phyloP scores from a whole-genome alignment of 2,113 vertebrate genomes.

The Labeo rohita region DNA sequence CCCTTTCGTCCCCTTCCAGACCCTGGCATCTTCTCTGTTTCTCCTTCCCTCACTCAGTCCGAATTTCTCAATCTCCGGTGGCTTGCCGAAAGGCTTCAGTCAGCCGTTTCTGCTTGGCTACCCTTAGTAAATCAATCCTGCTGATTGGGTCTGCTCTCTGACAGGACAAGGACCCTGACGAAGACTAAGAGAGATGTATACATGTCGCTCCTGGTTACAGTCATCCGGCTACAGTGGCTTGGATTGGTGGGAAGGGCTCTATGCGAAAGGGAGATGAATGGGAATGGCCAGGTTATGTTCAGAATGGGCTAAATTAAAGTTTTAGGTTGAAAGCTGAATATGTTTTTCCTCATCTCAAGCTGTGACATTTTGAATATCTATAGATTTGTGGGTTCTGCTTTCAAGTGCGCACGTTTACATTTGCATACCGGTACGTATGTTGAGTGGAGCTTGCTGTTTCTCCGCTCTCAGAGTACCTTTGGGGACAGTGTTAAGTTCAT shows the following conservation, averaged over 20 bases:
- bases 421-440: conserved; percentile 28
- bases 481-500: conserved; percentile 58
- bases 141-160: conserved; percentile 73
- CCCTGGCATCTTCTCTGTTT: background rate
- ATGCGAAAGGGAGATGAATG: conserved; percentile 21
- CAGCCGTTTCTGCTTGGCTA: conserved; percentile 71
- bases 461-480: conserved; percentile 11
- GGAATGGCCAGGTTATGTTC: conserved; percentile 2
- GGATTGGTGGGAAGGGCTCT: conserved; percentile 57
- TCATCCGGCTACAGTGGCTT: conserved; percentile 65
- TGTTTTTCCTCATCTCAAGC: conserved; percentile 12
- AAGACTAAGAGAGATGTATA: conserved; percentile 73
- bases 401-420: conserved; percentile 6
- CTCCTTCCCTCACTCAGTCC: background rate
- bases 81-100: conserved; percentile 65
- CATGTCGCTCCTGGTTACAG: conserved; percentile 70
- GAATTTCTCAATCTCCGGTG: conserved; percentile 54
- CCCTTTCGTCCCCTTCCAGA: background rate
- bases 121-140: conserved; percentile 72
- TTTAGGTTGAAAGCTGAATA: background rate
- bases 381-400: conserved; percentile 5
- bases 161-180: conserved; percentile 70
- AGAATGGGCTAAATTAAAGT: conserved; percentile 30
- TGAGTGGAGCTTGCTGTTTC: conserved; percentile 19
- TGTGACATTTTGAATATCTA: conserved; percentile 17